phyloP scores from a whole-genome alignment of 2,797 vertebrate species.

The Telmatherina bonti region DNA sequence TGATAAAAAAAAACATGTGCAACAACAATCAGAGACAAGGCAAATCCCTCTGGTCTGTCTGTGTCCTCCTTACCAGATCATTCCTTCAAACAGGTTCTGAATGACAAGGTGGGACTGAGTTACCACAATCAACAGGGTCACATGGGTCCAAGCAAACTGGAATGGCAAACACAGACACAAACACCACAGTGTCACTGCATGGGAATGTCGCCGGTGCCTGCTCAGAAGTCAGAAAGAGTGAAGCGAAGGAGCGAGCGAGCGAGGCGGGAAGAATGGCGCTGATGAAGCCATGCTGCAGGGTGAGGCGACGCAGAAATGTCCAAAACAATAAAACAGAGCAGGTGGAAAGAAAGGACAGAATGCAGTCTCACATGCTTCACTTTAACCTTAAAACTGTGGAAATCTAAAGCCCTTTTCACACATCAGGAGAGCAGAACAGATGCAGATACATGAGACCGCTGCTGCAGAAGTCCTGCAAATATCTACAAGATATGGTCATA shows the following conservation, averaged over 20 bases:
- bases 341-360: not conserved
- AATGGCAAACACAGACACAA: constrained; percentile 81
- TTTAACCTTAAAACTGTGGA: too few relatives aligned
- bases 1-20: constrained; percentile 10
- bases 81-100: constrained; percentile 99
- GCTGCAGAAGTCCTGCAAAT: not conserved
- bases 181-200: constrained; percentile 64
- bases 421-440: not conserved
- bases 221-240: constrained; percentile 25
- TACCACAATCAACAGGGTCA: constrained; percentile 99
- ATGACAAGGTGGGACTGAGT: constrained; percentile 99
- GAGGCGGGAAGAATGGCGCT: not conserved
- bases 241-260: constrained; percentile 4
- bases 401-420: too few relatives aligned
- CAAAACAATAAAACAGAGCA: constrained; percentile 8
- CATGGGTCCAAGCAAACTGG: constrained; percentile 99
- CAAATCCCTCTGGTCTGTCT: constrained; percentile 33
- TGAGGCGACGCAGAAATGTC: not conserved
- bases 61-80: constrained; percentile 95
- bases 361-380: not conserved
- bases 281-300: constrained; percentile 11
- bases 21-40: constrained; percentile 18
- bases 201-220: constrained; percentile 49
- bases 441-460: constrained; percentile 6
- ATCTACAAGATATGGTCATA: not conserved